phyloP scores from a whole-genome alignment of 2,888 invertebrate species.

The Sipunculus nudus region DNA sequence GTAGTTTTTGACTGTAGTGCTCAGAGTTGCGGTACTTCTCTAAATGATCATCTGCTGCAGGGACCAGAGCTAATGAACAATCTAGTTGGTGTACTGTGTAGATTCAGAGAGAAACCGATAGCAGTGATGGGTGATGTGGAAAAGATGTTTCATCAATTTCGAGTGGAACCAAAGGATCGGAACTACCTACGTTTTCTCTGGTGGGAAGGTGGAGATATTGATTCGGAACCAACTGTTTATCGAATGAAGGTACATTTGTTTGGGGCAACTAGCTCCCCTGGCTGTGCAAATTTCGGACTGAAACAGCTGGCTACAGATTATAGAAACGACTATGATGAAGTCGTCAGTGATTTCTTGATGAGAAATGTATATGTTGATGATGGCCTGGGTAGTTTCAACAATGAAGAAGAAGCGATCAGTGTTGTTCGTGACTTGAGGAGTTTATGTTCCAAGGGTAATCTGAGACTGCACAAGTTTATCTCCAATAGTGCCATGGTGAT shows the following conservation, averaged over 20 bases:
- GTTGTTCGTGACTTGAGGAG: conserved; percentile 3
- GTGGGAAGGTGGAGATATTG: background rate
- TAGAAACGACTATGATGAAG: no score
- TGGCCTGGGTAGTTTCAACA: conserved; percentile 19
- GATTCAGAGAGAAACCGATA: background rate
- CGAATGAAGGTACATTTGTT: conserved; percentile 4
- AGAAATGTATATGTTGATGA: conserved; percentile 37
- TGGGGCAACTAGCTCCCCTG: background rate
- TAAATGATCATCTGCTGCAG: conserved; percentile 4
- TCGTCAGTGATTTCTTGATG: conserved; percentile 21
- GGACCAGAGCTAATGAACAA: conserved; percentile 6
- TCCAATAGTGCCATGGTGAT: conserved; percentile 14
- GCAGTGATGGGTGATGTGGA: conserved; percentile 7
- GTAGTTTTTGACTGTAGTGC: conserved; percentile 8
- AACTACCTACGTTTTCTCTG: conserved; percentile 3
- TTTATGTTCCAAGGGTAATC: conserved; percentile 3
- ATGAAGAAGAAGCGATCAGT: background rate
- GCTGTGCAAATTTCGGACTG: background rate
- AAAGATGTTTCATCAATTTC: conserved; percentile 6
- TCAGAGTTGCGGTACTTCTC: background rate
- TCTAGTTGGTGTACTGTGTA: conserved; percentile 1
- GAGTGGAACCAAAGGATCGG: conserved; percentile 6
- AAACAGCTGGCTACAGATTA: no score
- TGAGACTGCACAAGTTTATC: conserved; percentile 23
- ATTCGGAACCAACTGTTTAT: background rate